Evolutionary conservation across 64 coral and sea anemone genomes (phyloP), one percentile per base, ranked within the genome.

Genomic region (Anthopleura sola): DNA sequence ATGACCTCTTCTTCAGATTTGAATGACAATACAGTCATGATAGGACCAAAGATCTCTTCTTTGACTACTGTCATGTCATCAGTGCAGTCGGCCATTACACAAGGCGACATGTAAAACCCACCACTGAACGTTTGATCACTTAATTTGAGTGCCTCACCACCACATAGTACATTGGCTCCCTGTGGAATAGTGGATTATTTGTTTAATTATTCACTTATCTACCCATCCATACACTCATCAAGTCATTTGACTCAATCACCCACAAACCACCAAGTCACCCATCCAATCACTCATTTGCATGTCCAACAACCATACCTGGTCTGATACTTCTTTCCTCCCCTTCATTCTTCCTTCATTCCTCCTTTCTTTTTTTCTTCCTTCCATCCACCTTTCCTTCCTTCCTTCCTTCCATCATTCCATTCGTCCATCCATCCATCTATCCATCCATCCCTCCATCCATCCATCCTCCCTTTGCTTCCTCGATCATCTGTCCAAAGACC

Each of bases 21-120:
- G 82, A 99, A 99, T 62, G 92, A 89, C 5, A 99, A 62, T 16
- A 99, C 93, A 23, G 97, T 93, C 92, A 99, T 99, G 46, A 99
- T 93, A 23, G 97, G 97, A 47, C 97, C 97, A 85, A 99, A 99
- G 84, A 99, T 95, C 60, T 99, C 97, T 54, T 99, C 97, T 66
- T 91, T 94, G 23, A 99, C 93, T 37, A 94, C 97, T 29, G 86
- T 92, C 97, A 99, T 99, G 39, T 93, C 92, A 85, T 99, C 97
- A 21, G 84, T 74, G 26, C 97, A 99, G 60, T 99, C 93, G 2
- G 90, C 85, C 92, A 99, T 62, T 5, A 99, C 92, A 90, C 97
- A 99, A 3, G 97, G 97, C 44, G 97, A 99, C 90, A 99, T 99
- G 80, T 92, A 99, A 20, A 90, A 89, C 2, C 97, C 97, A 31